Evolutionary conservation across 1,140 invertebrate species (phyloP), one percentile per base, ranked within the genome.

Genomic region (Olivierus martensii): DNA sequence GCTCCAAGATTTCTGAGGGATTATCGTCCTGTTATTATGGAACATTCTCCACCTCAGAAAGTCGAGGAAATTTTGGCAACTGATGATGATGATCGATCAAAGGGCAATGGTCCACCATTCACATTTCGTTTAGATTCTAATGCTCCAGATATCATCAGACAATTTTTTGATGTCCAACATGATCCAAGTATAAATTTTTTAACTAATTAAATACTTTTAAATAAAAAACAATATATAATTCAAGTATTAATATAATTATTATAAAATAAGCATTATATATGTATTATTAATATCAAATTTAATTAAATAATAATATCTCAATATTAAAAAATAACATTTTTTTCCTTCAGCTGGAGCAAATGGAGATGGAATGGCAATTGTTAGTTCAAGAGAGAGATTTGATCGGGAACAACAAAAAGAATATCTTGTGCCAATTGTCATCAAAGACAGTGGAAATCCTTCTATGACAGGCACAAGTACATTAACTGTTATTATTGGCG

Each of bases 371-470:
- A 92, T 93, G 87, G 90, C 89, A 41, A 86, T 92, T 36, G 84
- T 93, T 7, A 84, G 86, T 10, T 91, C 88, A 0, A 73, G 90
- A 6, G 74, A 87, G 53, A 87, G 83, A 10, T 97, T 97, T 67
- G 91, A 97, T 66, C 77, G 94, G 57, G 94, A 97, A 71, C 82
- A 89, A 62, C 87, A 91, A 66, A 93, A 94, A 65, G 89, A 95
- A 70, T 95, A 90, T 65, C 74, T 87, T 52, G 89, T 93, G 60
- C 89, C 89, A 1, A 94, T 94, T 64, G 83, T 93, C 4, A 93
- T 93, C 55, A 91, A 89, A 3, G 89, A 93, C 65, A 72, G 85
- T 85, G 72, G 85, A 82, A 59, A 87, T 83, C 46, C 87, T 79
- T 65, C 86, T 82, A 90, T 92, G 84, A 91, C 88, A 18, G 92